These are phyloP conservation scores for Melanotaenia nigrans DNA, from an alignment of 2,797 vertebrate species.

Conservation along the genomic window DNA sequence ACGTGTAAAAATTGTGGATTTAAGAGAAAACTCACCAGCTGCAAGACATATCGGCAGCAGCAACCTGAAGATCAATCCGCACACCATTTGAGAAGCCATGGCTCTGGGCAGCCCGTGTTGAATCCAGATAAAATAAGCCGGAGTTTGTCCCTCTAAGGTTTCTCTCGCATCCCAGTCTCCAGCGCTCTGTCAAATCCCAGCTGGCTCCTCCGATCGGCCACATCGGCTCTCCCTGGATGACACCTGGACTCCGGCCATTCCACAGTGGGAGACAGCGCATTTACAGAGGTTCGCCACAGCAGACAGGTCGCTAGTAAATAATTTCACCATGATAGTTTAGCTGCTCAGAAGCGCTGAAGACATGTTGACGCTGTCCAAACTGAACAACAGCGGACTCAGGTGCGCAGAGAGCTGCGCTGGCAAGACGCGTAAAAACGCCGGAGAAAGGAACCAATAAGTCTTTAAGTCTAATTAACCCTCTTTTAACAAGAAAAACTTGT, in stretches of 20 bases:
- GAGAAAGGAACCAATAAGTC: constrained; percentile 64
- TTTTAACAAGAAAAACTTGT: constrained; percentile 1
- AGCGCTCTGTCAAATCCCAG: constrained; percentile 67
- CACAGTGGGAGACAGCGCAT: constrained; percentile 30
- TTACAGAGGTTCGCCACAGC: constrained; percentile 35
- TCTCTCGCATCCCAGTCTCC: constrained; percentile 73
- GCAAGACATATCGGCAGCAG: constrained; percentile 92
- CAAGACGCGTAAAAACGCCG: constrained; percentile 44
- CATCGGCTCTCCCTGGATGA: constrained; percentile 50
- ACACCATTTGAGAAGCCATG: constrained; percentile 96
- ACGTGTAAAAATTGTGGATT: constrained; percentile 20
- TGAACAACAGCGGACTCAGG: constrained; percentile 39
- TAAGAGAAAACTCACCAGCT: constrained; percentile 85
- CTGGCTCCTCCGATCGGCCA: constrained; percentile 55
- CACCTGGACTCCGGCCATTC: constrained; percentile 64
- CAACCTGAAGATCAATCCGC: constrained; percentile 94
- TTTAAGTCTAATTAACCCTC: constrained; percentile 56
- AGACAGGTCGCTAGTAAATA: constrained; percentile 24
- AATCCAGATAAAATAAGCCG: constrained; percentile 54
- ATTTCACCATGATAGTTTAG: constrained; percentile 39
- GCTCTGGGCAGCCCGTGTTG: constrained; percentile 48
- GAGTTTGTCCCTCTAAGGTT: constrained; percentile 48
- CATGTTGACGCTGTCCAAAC: constrained; percentile 37
- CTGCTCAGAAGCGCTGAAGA: constrained; percentile 1
- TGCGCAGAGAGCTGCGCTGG: constrained; percentile 42